Percentiles rank a stretch among this genome's conserved stretches.
Evolutionary conservation across 2,888 invertebrate genomes (phyloP).

Genomic region (Philereme transversata): DNA sequence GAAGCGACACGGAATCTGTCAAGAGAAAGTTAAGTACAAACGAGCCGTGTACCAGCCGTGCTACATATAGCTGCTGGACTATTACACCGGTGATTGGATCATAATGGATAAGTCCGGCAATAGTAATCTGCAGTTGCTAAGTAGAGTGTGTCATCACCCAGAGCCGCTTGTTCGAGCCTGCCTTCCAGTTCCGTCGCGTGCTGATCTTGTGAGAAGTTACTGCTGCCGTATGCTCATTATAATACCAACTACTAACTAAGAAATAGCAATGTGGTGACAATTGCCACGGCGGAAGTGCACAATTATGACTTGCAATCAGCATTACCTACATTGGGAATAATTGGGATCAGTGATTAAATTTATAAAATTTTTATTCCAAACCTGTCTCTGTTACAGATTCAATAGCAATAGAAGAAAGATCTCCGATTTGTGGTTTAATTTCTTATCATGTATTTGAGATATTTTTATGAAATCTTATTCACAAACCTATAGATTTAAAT

Average conservation of each 20-base stretch:
- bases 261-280: conserved; percentile 21
- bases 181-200: conserved; percentile 43
- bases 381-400: background rate
- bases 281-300: conserved; percentile 10
- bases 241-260: conserved; percentile 33
- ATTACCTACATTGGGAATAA: conserved; percentile 7
- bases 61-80: conserved; percentile 60
- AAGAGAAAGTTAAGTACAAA: conserved; percentile 79
- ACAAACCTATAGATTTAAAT: background rate
- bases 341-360: background rate
- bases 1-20: conserved; percentile 73
- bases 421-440: conserved; percentile 1
- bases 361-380: background rate
- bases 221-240: conserved; percentile 39
- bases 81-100: conserved; percentile 73
- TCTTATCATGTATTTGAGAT: conserved; percentile 3
- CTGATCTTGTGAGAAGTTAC: conserved; percentile 45
- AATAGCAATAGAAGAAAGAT: background rate
- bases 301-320: conserved; percentile 7
- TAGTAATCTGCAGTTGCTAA: conserved; percentile 53
- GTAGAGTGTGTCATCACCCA: conserved; percentile 62
- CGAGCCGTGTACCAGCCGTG: conserved; percentile 63
- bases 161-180: conserved; percentile 42
- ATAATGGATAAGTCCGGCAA: conserved; percentile 70
- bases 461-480: too few species aligned